phyloP scores from a whole-genome alignment of 2,113 vertebrate genomes.

The Suncus etruscus region DNA sequence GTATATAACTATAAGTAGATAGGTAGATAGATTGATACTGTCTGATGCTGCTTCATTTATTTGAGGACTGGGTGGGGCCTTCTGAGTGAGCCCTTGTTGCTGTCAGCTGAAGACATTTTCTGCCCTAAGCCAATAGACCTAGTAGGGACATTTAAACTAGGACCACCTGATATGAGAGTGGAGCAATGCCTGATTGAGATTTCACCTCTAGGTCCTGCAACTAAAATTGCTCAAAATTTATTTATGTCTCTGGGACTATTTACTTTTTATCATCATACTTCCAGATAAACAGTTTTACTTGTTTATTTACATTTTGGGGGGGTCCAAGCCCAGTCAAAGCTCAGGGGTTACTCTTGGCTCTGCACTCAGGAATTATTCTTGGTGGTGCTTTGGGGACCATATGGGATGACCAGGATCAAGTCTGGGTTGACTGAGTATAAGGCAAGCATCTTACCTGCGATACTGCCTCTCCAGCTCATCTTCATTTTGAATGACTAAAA shows the following conservation, averaged over 20 bases:
- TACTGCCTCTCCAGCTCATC: no score
- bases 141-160: neutral
- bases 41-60: neutral
- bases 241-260: neutral
- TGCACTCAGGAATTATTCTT: no score
- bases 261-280: neutral
- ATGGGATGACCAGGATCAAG: no score
- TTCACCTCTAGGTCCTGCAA: neutral
- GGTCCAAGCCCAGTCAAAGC: no score
- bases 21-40: neutral
- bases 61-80: neutral
- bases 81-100: neutral
- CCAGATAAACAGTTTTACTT: neutral
- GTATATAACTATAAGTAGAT: no score
- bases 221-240: no score
- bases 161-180: no score
- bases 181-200: neutral
- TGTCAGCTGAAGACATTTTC: conserved; percentile 4
- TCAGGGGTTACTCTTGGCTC: no score
- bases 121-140: neutral
- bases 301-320: neutral
- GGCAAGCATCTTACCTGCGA: no score
- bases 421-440: no score
- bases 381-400: no score
- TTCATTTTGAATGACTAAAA: neutral